Evolutionary conservation across 2,797 vertebrate genomes (phyloP).

Genomic region (Valencia hispanica): DNA sequence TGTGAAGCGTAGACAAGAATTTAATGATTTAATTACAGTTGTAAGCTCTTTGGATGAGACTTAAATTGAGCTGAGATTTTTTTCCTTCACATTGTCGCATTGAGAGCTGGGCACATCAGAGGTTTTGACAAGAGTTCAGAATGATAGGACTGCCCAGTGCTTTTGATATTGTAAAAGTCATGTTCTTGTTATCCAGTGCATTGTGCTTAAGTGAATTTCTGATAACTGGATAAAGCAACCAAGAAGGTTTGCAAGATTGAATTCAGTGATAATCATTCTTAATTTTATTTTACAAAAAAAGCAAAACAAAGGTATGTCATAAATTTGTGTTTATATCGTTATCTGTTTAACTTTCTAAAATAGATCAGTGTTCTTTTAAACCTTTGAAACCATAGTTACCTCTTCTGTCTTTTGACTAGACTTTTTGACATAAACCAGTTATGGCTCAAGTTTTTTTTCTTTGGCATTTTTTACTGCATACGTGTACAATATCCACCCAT

Average conservation of each 20-base stretch:
- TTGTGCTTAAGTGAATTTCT: conserved; percentile 86
- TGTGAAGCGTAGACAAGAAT: conserved; percentile 99
- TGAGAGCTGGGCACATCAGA: conserved; percentile 93
- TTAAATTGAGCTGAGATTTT: conserved; percentile 99
- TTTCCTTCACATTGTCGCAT: conserved; percentile 90
- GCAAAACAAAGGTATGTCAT: conserved; percentile 14
- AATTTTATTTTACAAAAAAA: conserved; percentile 48
- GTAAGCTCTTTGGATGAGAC: conserved; percentile 99
- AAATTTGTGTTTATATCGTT: conserved; percentile 27
- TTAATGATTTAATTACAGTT: conserved; percentile 99
- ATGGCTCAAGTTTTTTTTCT: conserved; percentile 67
- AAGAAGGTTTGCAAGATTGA: conserved; percentile 71
- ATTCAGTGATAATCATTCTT: conserved; percentile 71
- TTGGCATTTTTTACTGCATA: conserved; percentile 57
- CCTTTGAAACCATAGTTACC: conserved; percentile 53
- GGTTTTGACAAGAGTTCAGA: conserved; percentile 93
- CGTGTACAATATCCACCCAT: conserved; percentile 57
- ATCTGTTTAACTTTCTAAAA: conserved; percentile 62
- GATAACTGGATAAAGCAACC: conserved; percentile 78
- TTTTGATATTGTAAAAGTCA: conserved; percentile 85
- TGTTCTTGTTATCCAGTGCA: conserved; percentile 86
- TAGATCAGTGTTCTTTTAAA: conserved; percentile 25
- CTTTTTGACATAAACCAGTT: conserved; percentile 59
- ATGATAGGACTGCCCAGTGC: conserved; percentile 88
- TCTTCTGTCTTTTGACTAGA: conserved; percentile 62